Evolutionary conservation across 2,113 vertebrate genomes (phyloP).

Genomic region (Stictonetta naevosa): DNA sequence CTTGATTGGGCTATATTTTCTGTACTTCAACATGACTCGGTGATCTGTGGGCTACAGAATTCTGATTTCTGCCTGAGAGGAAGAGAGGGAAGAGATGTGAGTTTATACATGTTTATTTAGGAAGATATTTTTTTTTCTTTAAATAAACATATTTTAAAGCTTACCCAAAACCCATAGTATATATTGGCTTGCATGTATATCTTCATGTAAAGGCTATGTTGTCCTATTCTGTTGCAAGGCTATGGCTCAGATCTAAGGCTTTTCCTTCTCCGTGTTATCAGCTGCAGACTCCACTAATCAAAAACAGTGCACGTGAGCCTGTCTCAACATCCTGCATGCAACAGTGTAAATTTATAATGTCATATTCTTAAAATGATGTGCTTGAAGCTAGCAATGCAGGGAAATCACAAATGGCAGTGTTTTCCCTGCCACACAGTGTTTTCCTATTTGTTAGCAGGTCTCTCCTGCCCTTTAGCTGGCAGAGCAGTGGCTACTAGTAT

Average conservation of each 20-base stretch:
- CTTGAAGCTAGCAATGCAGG: not conserved
- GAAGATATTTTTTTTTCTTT: not conserved
- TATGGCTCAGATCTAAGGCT: not conserved
- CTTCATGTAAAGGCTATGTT: not conserved
- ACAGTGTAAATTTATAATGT: not conserved
- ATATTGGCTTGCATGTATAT: not conserved
- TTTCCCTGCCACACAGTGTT: accelerated
- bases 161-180: not conserved
- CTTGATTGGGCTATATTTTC: not conserved
- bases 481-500: not conserved
- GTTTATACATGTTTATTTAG: not conserved
- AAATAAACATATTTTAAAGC: not conserved
- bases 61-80: not conserved
- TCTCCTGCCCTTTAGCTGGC: not conserved
- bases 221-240: not conserved
- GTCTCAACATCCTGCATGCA: not conserved
- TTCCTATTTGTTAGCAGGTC: not conserved
- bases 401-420: not conserved
- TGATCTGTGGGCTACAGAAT: not conserved
- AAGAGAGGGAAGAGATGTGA: not conserved
- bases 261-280: not conserved
- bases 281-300: not conserved
- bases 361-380: not conserved
- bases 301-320: not conserved
- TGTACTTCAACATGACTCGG: not conserved